A percentile compares a stretch with the other conserved stretches of the same genome.
Conservation (phyloP, 2,888 invertebrate genomes). For the Nymphalis polychloros region DNA sequence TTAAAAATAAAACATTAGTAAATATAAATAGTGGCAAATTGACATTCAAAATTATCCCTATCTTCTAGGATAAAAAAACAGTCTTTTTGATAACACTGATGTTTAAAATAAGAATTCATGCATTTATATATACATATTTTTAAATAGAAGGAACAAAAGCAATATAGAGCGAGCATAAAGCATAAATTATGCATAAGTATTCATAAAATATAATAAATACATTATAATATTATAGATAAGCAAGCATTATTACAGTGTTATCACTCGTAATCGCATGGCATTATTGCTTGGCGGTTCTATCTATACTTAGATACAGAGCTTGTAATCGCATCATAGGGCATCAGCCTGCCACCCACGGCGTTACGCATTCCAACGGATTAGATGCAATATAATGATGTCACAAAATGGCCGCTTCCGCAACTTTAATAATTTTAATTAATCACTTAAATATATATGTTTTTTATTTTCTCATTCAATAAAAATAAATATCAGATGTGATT, state of each 20-base stretch:
- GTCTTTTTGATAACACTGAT: no score
- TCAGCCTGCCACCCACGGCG: conserved; percentile 44
- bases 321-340: conserved; percentile 40
- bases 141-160: no score
- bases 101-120: no score
- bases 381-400: conserved; percentile 44
- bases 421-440: not conserved
- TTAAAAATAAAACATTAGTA: no score
- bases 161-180: no score
- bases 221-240: not conserved
- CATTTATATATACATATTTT: no score
- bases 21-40: no score
- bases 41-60: no score
- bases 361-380: conserved; percentile 46
- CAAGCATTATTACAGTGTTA: not conserved
- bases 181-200: conserved; percentile 8
- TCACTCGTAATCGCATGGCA: not conserved
- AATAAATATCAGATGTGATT: no score
- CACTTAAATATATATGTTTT: no score
- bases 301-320: not conserved
- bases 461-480: no score
- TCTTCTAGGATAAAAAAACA: no score
- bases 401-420: conserved; percentile 40
- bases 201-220: not conserved
- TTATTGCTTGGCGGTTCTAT: not conserved